Evolutionary conservation across 2,113 vertebrate species (phyloP).

Genomic region (Pseudopipra pipra): DNA sequence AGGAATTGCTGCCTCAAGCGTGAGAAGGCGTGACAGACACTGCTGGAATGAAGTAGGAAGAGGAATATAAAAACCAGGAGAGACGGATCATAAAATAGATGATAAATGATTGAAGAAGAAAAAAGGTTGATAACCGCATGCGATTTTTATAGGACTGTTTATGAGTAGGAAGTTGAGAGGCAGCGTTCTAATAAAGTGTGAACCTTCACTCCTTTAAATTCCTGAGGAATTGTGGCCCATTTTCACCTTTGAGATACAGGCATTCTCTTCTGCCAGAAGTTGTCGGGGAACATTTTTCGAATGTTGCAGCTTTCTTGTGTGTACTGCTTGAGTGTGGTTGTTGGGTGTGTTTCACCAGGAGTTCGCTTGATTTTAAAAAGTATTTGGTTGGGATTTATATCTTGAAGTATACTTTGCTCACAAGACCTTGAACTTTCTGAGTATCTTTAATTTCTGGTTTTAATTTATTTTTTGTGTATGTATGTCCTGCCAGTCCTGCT

Average conservation of each 20-base stretch:
- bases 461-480: neutral
- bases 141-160: neutral
- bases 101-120: neutral
- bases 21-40: neutral
- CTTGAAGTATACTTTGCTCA: neutral
- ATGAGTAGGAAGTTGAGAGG: neutral
- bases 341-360: neutral
- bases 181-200: neutral
- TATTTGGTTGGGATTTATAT: neutral
- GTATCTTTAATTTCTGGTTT: neutral
- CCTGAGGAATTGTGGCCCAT: neutral
- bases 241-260: neutral
- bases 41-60: neutral
- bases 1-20: neutral
- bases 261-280: neutral
- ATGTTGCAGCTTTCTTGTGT: neutral
- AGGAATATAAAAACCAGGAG: neutral
- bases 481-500: neutral
- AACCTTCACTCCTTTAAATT: neutral
- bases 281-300: neutral
- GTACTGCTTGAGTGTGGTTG: neutral
- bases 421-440: neutral
- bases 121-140: neutral
- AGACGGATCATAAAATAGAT: neutral
- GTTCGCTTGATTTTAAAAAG: neutral